Evolutionary conservation across 2,888 invertebrate genomes (phyloP).

Genomic region (Eristalis intricaria): DNA sequence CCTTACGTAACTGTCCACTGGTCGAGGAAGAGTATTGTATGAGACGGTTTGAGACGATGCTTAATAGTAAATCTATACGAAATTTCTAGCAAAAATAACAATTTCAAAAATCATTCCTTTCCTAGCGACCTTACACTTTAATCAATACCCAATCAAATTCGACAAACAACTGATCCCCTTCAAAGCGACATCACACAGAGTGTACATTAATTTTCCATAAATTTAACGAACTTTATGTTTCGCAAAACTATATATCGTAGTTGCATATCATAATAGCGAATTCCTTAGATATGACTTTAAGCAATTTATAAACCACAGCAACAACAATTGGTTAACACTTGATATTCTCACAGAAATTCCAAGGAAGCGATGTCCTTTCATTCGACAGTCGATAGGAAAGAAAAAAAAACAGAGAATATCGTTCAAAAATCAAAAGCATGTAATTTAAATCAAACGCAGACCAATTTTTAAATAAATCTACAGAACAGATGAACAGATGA

Average conservation of each 20-base stretch:
- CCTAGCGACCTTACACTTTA: no score
- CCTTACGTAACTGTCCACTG: no score
- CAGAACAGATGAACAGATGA: slow-evolving; percentile 35
- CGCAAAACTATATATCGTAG: slow-evolving; percentile 55
- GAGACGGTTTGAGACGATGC: no score
- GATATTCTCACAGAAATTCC: slow-evolving; percentile 25
- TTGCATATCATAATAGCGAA: slow-evolving; percentile 62
- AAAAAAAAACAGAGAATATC: slow-evolving; percentile 3
- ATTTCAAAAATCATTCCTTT: no score
- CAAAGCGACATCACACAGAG: slow-evolving; percentile 8
- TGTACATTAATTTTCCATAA: slow-evolving; percentile 33
- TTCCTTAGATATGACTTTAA: slow-evolving; percentile 43
- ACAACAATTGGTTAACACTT: slow-evolving; percentile 64
- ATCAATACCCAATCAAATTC: no score
- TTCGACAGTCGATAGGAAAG: background rate
- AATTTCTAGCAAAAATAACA: no score
- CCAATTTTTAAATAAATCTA: slow-evolving; percentile 70
- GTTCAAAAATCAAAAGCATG: slow-evolving; percentile 38
- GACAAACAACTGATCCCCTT: background rate
- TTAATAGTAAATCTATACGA: no score
- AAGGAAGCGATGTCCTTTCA: background rate
- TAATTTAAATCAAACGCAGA: slow-evolving; percentile 42
- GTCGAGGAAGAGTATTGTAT: no score
- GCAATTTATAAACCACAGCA: slow-evolving; percentile 32
- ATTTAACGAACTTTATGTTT: slow-evolving; percentile 14